These are phyloP conservation scores for Ophioninae sp. DNA, from an alignment of 2,888 invertebrate genomes.

Conservation along the genomic window DNA sequence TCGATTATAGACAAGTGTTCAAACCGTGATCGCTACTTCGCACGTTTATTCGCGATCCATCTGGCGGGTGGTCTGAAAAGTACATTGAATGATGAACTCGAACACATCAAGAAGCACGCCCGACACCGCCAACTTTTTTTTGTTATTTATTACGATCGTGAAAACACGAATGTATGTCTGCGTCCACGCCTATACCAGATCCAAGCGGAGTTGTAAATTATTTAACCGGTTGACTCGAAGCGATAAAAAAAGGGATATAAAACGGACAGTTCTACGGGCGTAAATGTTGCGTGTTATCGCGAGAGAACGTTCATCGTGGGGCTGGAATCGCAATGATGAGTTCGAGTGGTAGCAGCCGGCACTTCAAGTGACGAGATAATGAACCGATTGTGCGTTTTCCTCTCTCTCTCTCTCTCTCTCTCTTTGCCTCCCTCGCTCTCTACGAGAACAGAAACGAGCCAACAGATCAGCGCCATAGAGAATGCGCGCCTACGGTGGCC, in stretches of 20 bases:
- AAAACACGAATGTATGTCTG: background rate
- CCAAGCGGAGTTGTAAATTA: constrained; percentile 30
- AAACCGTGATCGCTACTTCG: too few species aligned
- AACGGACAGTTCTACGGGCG: constrained; percentile 21
- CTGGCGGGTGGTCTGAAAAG: background rate
- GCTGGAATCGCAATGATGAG: constrained; percentile 68
- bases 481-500: constrained; percentile 52
- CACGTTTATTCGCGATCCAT: background rate
- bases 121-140: background rate
- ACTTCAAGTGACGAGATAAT: constrained; percentile 78
- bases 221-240: constrained; percentile 31
- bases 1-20: background rate
- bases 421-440: background rate
- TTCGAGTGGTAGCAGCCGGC: constrained; percentile 73
- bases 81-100: background rate
- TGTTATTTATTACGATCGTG: constrained; percentile 24
- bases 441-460: constrained; percentile 73
- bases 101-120: background rate
- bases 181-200: background rate
- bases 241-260: constrained; percentile 28
- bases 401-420: constrained; percentile 30
- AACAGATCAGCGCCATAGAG: constrained; percentile 60
- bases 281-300: constrained; percentile 21
- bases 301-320: constrained; percentile 40
- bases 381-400: constrained; percentile 69